Base-by-base conservation (phyloP, 2,888 invertebrate species). In the Phalera bucephala region DNA sequence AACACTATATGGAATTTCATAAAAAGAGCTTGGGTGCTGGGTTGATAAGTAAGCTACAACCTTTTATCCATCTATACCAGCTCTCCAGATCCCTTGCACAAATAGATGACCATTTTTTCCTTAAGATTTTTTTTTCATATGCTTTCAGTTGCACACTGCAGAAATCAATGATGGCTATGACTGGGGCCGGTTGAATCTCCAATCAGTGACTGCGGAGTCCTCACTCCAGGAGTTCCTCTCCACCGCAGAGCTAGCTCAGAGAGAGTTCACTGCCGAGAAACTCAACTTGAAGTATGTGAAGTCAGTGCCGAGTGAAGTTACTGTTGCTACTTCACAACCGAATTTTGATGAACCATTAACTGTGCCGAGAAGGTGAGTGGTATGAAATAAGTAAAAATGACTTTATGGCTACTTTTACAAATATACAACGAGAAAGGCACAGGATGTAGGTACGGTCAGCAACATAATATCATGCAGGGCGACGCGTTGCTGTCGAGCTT, bases 181-280 rank as follows among this genome's bases (percentile, higher is more conserved):
- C 42, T 97, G 97, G 97, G 96, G 95, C 21, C 91, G 96, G 5
- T 86, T 97, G 1, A 98, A 98, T 81, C 91, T 97, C 0, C 95
- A 95, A 64, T 98, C 98, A 0, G 95, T 98, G 0, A 99, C 98
- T 0, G 98, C 99, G 58, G 97, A 98, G 75, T 96, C 95, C n/a
- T 96, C 97, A 0, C 93, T 99, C 43, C 97, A 99, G 86, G 99
- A 99, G 68, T 99, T 99, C 75, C 88, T 99, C 2, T 95, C 97
- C 0, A 99, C 97, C 0, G 99, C 99, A 0, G 95, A 98, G 79
- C 84, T 99, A 39, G 98, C 99, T 0, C 96, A 97, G 22, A 95
- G 96, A 0, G 98, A 99, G 75, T 99, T 99, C 74, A 94, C 95
- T 67, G 95, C 96, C 2, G 97, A 98, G 73, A 97, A 97, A 72